These are phyloP conservation scores for Archilochus colubris DNA, from an alignment of 2,113 vertebrate genomes.

Conservation along the genomic window DNA sequence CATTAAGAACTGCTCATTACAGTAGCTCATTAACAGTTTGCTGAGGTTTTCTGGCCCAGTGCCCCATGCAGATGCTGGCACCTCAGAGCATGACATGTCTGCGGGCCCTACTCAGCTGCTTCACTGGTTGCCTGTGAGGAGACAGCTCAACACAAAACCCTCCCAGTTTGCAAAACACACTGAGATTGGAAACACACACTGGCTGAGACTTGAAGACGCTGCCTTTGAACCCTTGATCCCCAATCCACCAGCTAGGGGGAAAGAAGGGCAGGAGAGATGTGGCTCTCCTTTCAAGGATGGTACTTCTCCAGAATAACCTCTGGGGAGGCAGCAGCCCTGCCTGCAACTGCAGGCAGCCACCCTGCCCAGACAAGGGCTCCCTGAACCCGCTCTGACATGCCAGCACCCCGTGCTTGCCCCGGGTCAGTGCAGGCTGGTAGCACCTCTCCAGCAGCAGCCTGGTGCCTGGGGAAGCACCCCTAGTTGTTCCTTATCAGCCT, in stretches of 20 bases:
- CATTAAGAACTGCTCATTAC: background rate
- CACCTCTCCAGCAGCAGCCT: background rate
- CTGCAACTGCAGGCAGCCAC: slow-evolving; percentile 35
- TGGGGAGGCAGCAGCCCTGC: slow-evolving; percentile 19
- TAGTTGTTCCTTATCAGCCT: slow-evolving; percentile 30
- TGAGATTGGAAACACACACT: fast-evolving
- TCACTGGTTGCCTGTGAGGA: background rate
- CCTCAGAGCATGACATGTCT: fast-evolving
- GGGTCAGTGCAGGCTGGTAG: background rate
- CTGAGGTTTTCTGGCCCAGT: background rate
- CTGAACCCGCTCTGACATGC: background rate
- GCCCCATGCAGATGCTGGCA: slow-evolving; percentile 2
- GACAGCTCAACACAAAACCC: background rate
- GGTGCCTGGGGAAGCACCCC: background rate
- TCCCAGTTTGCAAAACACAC: background rate
- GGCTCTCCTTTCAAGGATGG: background rate
- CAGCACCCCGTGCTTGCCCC: background rate
- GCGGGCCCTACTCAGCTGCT: background rate
- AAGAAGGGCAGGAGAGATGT: background rate
- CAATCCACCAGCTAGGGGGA: background rate
- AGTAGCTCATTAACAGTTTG: background rate
- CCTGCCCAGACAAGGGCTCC: slow-evolving; percentile 30
- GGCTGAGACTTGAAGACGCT: fast-evolving
- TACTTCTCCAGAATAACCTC: background rate
- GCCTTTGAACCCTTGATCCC: background rate